phyloP scores from a whole-genome alignment of 2,113 vertebrate genomes.

The Lota lota region DNA sequence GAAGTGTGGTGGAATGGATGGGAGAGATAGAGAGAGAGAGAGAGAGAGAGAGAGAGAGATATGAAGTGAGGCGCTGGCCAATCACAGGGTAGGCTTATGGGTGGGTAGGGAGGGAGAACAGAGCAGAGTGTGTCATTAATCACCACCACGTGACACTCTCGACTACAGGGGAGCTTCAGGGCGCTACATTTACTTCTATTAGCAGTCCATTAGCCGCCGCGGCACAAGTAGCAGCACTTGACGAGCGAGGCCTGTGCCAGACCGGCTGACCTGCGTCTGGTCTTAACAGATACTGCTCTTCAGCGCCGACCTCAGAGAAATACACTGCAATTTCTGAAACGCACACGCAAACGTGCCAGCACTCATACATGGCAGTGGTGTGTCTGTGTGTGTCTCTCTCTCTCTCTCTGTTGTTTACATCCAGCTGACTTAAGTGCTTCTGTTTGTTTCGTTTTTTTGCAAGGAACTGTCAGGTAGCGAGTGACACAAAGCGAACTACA shows the following conservation, averaged over 20 bases:
- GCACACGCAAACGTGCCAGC: not conserved
- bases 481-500: constrained; percentile 35
- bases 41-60: constrained; percentile 44
- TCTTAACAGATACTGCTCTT: constrained; percentile 21
- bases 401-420: not conserved
- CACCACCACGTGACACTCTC: constrained; percentile 59
- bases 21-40: constrained; percentile 43
- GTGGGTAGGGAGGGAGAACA: constrained; percentile 49
- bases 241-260: constrained; percentile 54
- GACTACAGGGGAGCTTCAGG: constrained; percentile 65
- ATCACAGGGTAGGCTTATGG: constrained; percentile 25
- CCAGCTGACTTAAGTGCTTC: too few relatives aligned
- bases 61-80: constrained; percentile 46
- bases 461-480: constrained; percentile 9
- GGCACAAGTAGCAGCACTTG: constrained; percentile 66
- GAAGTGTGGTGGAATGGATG: constrained; percentile 34
- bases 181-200: constrained; percentile 72
- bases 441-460: not conserved
- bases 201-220: constrained; percentile 79
- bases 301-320: constrained; percentile 38
- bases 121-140: constrained; percentile 74
- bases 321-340: too few relatives aligned
- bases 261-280: constrained; percentile 59
- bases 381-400: not conserved
- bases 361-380: not conserved